These are phyloP conservation scores for Rapana venosa DNA, from an alignment of 2,888 invertebrate genomes.

Conservation along the genomic window DNA sequence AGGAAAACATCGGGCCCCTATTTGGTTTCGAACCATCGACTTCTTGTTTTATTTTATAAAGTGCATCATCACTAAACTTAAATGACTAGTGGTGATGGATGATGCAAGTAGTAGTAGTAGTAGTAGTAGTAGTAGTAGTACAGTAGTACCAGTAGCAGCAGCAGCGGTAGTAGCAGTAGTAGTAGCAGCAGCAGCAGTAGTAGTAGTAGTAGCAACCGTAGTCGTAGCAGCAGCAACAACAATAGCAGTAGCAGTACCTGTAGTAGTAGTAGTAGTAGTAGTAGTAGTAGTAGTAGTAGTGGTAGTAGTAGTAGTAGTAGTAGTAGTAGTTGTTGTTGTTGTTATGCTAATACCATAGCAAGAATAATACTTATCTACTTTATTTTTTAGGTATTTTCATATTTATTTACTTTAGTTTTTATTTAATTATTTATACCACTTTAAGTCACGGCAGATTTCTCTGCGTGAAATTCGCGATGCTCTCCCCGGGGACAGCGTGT, in stretches of 20 bases:
- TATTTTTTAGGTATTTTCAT: no score
- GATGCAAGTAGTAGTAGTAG: no score
- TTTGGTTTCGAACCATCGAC: no score
- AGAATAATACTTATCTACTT: background rate
- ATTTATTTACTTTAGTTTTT: no score
- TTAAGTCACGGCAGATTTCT: no score
- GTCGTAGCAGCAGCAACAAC: background rate
- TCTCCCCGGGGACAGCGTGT: no score
- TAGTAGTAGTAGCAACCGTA: background rate
- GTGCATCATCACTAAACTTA: no score
- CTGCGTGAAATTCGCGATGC: no score
- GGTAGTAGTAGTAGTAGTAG: background rate
- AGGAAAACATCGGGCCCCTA: no score
- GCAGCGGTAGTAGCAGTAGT: background rate
- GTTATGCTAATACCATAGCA: no score
- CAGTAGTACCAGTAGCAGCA: background rate
- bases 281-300: background rate
- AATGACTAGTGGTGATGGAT: background rate
- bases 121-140: background rate
- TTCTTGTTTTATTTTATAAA: no score
- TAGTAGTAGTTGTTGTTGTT: background rate
- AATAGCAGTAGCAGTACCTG: background rate
- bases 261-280: background rate
- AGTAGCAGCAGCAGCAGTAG: background rate
- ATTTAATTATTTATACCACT: no score